Evolutionary conservation across 1,140 invertebrate species (phyloP), one percentile per base, ranked within the genome.

Genomic region (Teleogryllus occipitalis): DNA sequence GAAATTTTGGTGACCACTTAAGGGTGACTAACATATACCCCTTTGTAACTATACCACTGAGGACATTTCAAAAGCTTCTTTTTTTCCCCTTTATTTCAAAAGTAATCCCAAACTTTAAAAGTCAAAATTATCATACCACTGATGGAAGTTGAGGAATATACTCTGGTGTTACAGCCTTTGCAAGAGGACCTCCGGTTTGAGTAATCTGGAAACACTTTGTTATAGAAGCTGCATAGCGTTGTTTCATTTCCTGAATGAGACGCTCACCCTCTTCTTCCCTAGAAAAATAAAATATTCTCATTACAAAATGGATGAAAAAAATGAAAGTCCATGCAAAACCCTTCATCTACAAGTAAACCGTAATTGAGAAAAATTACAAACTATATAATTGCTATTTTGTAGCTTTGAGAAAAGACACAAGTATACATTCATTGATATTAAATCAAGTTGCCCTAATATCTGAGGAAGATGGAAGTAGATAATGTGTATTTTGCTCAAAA

Each of bases 201-300:
- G 54, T 65, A 14, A 65, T 65, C n/a, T 78, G 78, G 10, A 22
- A 6, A 39, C 15, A 39, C 14, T 18, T 6, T 8, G 22, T 12
- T 8, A 81, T 48, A 22, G 8, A 65, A 15, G 89, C 90, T 0
- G 90, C 90, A 84, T 90, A 94, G 82, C 90, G 89, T 79, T 89
- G 87, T 84, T 92, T 94, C 93, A 95, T 94, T 79, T 93, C 88
- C 77, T 88, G 86, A 0, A 93, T 90, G 0, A 92, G 86, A 10
- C 89, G 85, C 78, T 89, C 87, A 22, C 93, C 94, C 83, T 94
- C 93, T 74, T 91, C 87, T 82, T 93, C 90, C 48, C 88, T 89
- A 80, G 39, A 83, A 22, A 27, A 46, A 8, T 8, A 39, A 46
- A 46, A 27, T 18, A 73, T 15, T 74, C 15, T 27, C 73, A 21